Evolutionary conservation across 2,113 vertebrate species (phyloP).

Genomic region (Ophthalmolycus amberensis): DNA sequence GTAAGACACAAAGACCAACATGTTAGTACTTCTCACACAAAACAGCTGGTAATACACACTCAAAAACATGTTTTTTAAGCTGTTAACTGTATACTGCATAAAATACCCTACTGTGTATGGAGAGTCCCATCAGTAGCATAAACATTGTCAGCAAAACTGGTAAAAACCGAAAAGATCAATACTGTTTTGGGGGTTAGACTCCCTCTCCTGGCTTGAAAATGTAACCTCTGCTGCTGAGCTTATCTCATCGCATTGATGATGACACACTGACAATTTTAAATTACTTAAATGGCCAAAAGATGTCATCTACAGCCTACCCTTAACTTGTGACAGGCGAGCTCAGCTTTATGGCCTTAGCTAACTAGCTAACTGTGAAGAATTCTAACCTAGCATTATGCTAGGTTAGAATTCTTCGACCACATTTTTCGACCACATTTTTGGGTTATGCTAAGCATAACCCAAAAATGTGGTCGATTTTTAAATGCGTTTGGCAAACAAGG

Average conservation of each 20-base stretch:
- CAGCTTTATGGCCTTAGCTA: background rate
- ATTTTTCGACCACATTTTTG: too few species aligned
- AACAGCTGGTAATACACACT: background rate
- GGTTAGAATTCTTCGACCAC: too few species aligned
- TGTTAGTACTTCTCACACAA: conserved; percentile 33
- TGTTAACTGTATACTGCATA: background rate
- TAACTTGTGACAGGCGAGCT: background rate
- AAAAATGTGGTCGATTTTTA: background rate
- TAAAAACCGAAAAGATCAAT: conserved; percentile 1
- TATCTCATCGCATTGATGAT: background rate
- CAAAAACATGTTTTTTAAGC: background rate
- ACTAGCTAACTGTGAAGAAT: background rate
- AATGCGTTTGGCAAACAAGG: background rate
- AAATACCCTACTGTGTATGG: background rate
- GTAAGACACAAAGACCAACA: conserved; percentile 61
- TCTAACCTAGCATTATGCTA: background rate
- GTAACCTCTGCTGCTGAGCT: background rate
- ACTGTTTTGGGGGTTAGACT: background rate
- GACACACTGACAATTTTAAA: background rate
- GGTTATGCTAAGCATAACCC: too few species aligned
- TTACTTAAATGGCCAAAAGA: background rate
- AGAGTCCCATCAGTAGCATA: background rate
- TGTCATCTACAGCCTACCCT: background rate
- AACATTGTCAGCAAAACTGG: background rate
- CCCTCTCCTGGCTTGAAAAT: background rate